A percentile compares a stretch with the other conserved stretches of the same genome.
phyloP scores from a whole-genome alignment of 2,888 invertebrate species.

The Merodon equestris region DNA sequence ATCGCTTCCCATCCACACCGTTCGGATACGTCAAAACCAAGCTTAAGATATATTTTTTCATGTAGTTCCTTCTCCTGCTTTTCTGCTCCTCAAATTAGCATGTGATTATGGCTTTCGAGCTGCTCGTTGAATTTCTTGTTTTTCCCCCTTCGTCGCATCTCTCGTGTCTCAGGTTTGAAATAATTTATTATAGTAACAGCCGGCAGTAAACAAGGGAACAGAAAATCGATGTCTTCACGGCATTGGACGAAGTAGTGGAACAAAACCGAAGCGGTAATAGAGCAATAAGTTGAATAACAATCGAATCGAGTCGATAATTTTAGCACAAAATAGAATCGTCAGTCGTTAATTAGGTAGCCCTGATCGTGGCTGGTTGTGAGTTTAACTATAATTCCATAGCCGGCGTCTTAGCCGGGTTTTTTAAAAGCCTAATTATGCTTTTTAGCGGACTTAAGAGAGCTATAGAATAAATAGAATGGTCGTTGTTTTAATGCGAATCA shows the following conservation, averaged over 20 bases:
- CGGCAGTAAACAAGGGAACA: conserved; percentile 26
- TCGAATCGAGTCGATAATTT: conserved; percentile 22
- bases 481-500: no score
- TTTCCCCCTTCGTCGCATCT: no score
- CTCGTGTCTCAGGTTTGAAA: conserved; percentile 12
- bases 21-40: conserved; percentile 1
- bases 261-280: conserved; percentile 43
- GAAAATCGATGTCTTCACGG: conserved; percentile 10
- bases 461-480: no score
- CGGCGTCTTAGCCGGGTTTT: no score
- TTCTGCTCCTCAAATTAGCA: conserved; percentile 46
- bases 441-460: no score
- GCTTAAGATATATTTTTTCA: conserved; percentile 19
- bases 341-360: conserved; percentile 6
- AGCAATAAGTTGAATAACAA: conserved; percentile 48
- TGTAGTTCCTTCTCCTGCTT: neutral
- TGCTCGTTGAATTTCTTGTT: conserved; percentile 11
- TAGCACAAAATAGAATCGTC: conserved; percentile 43
- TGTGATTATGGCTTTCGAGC: conserved; percentile 48
- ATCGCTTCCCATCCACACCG: neutral
- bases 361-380: neutral
- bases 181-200: conserved; percentile 49
- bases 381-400: no score
- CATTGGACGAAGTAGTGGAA: neutral
- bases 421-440: no score